Evolutionary conservation across 2,113 vertebrate species (phyloP).

Genomic region (Otus sunia): DNA sequence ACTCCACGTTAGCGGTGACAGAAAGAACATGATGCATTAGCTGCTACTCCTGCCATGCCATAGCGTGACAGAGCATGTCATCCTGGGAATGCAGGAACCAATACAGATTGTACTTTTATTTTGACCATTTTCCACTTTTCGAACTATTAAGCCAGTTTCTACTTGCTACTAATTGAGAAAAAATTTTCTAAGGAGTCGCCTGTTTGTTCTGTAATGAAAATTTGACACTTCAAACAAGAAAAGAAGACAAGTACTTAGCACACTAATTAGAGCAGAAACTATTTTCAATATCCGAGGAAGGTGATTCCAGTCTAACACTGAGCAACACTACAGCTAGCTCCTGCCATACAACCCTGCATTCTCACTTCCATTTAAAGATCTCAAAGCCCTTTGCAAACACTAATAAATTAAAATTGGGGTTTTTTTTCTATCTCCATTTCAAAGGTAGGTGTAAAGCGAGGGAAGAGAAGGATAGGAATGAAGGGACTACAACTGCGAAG

Average conservation of each 20-base stretch:
- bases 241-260: not conserved
- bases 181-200: not conserved
- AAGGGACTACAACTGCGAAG: not conserved
- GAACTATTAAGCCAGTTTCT: not conserved
- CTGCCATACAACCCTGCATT: not conserved
- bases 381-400: not conserved
- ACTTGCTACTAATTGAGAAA: not conserved
- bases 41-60: not conserved
- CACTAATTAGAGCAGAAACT: constrained; percentile 12
- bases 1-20: not conserved
- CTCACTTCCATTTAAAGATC: not conserved
- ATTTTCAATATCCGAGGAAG: not conserved
- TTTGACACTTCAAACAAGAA: not conserved
- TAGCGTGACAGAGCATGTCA: not conserved
- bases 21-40: not conserved
- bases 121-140: not conserved
- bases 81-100: not conserved
- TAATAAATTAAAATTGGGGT: not conserved
- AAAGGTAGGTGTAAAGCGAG: not conserved
- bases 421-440: not conserved
- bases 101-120: not conserved
- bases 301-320: not conserved
- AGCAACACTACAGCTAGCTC: not conserved
- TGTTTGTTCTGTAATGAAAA: not conserved
- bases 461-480: not conserved